These are phyloP conservation scores for Hydropotes inermis DNA, from an alignment of 2,113 vertebrate genomes.

Conservation along the genomic window DNA sequence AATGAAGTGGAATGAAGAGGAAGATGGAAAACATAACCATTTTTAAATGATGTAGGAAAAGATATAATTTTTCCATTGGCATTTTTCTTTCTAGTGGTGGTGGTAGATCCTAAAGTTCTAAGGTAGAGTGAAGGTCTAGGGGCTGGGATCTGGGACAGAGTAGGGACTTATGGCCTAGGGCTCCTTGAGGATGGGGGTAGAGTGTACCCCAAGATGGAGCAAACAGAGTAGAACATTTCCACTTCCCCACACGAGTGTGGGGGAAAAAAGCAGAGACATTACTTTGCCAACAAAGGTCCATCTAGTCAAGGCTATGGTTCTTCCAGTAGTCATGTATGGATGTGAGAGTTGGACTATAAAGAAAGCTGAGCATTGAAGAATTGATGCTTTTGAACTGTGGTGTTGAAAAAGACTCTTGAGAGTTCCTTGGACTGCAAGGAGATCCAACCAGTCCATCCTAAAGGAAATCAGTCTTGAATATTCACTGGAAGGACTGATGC, in stretches of 20 bases:
- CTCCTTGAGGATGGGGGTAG: not conserved
- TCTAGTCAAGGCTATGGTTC: not conserved
- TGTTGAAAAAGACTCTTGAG: not conserved
- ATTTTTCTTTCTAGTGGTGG: not conserved
- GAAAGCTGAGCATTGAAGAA: not conserved
- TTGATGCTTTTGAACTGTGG: not conserved
- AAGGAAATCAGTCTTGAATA: not conserved
- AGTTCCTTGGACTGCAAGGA: not conserved
- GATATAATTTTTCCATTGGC: not conserved
- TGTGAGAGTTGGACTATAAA: not conserved
- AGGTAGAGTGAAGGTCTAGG: not conserved
- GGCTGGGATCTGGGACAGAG: not conserved
- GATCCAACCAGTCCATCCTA: not conserved
- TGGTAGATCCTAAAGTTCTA: not conserved
- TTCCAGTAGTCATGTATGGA: not conserved
- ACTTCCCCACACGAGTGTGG: not conserved
- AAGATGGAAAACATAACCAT: not conserved
- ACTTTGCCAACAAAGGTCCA: not conserved
- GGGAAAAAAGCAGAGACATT: not conserved
- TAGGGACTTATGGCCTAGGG: not conserved
- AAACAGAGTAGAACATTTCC: not conserved
- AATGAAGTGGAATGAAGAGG: not conserved
- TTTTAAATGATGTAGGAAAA: not conserved
- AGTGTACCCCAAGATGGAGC: not conserved
- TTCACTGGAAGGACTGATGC: not conserved